Evolutionary conservation across 2,888 invertebrate genomes (phyloP).

Genomic region (Mantis religiosa): DNA sequence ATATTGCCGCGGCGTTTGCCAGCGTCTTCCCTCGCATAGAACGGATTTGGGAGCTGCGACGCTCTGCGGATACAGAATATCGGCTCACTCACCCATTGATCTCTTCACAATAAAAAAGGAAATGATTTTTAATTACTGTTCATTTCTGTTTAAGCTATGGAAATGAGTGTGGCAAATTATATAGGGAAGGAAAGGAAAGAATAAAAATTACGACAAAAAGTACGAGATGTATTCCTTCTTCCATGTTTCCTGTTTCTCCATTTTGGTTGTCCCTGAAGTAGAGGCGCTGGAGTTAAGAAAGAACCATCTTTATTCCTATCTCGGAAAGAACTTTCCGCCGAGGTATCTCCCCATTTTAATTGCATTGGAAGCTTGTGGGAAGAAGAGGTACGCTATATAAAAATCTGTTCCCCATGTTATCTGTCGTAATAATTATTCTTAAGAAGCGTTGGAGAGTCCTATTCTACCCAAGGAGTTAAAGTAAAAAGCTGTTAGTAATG

Average conservation of each 20-base stretch:
- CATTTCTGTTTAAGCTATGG: conserved; percentile 32
- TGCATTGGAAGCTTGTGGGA: not conserved
- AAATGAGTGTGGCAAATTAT: conserved; percentile 27
- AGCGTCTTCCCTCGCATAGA: not conserved
- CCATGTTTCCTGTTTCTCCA: not conserved
- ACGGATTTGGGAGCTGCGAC: not conserved
- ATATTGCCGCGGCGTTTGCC: not conserved
- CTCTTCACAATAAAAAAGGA: conserved; percentile 12
- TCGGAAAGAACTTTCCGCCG: conserved; percentile 5
- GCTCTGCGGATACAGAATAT: not conserved
- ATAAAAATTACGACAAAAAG: conserved; percentile 25
- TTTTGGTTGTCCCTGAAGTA: not conserved
- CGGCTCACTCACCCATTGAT: not conserved
- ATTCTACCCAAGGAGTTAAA: not conserved
- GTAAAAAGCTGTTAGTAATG: conserved; percentile 12
- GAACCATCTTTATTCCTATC: conserved; percentile 2
- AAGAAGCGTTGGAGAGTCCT: not conserved
- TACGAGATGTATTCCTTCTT: conserved; percentile 16
- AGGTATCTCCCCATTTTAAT: not conserved
- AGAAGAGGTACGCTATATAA: not conserved
- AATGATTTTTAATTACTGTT: conserved; percentile 33
- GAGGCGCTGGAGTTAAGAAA: not conserved
- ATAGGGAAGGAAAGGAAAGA: not conserved
- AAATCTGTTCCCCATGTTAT: conserved; percentile 26
- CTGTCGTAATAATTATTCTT: conserved; percentile 29